phyloP scores from a whole-genome alignment of 2,797 vertebrate genomes.

The Sorex maritimensis region DNA sequence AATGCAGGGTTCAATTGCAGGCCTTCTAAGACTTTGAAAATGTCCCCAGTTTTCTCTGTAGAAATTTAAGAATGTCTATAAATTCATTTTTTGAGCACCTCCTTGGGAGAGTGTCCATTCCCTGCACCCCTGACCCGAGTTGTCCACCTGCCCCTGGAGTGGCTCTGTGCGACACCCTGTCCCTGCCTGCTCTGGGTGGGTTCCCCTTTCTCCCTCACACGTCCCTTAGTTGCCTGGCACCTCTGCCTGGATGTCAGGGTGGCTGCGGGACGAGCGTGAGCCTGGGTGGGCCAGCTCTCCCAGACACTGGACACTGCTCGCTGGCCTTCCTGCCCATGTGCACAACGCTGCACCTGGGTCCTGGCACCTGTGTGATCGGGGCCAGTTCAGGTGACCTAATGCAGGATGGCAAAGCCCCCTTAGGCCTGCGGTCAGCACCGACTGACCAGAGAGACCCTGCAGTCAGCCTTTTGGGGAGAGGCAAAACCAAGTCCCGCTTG shows the following conservation, averaged over 20 bases:
- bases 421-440: not conserved
- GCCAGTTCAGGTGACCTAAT: too few species aligned
- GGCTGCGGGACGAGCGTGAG: too few species aligned
- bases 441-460: not conserved
- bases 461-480: constrained; percentile 8
- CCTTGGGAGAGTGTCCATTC: not conserved
- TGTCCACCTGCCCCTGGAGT: too few species aligned
- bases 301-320: too few species aligned
- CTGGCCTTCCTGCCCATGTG: too few species aligned
- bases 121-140: not conserved
- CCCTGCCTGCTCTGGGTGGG: not conserved
- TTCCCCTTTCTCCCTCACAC: not conserved
- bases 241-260: too few species aligned
- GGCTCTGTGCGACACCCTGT: too few species aligned
- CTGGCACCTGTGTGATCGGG: too few species aligned
- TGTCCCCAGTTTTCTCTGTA: not conserved
- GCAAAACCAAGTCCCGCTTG: not conserved
- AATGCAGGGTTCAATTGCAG: constrained; percentile 2
- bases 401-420: too few species aligned
- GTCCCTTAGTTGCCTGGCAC: not conserved
- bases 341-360: too few species aligned
- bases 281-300: too few species aligned
- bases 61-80: constrained; percentile 9
- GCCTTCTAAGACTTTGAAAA: constrained; percentile 24
- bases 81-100: not conserved